A percentile compares a stretch with the other conserved stretches of the same genome.
These are phyloP conservation scores for Diorhabda sublineata DNA, from an alignment of 1,140 invertebrate genomes.

Conservation along the genomic window DNA sequence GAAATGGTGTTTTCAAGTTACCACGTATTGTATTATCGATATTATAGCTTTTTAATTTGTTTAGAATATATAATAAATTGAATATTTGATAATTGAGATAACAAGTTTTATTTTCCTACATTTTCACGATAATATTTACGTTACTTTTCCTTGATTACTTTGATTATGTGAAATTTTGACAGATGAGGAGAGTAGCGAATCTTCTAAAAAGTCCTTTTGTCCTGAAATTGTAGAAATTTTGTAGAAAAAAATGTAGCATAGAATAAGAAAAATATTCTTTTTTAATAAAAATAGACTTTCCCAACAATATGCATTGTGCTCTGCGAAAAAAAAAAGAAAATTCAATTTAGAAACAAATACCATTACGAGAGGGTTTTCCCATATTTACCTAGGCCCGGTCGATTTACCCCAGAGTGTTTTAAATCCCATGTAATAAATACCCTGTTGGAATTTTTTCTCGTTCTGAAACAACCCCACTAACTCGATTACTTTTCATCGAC, in stretches of 20 bases:
- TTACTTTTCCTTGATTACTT: too few relatives aligned
- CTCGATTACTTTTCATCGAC: constrained; percentile 26
- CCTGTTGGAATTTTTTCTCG: constrained; percentile 7
- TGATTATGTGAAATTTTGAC: too few relatives aligned
- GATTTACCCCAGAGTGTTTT: constrained; percentile 24
- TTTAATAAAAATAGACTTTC: too few relatives aligned
- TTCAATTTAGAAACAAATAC: background rate
- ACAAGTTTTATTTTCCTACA: too few relatives aligned
- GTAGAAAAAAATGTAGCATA: too few relatives aligned
- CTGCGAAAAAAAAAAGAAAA: background rate
- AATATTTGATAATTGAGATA: too few relatives aligned
- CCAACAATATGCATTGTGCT: too few relatives aligned
- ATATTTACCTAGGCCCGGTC: constrained; percentile 23
- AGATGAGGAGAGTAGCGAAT: too few relatives aligned
- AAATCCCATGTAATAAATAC: constrained; percentile 28
- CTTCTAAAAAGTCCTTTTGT: too few relatives aligned
- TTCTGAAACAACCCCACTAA: constrained; percentile 18
- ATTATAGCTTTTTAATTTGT: background rate
- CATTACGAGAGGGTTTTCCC: background rate
- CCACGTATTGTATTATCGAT: background rate
- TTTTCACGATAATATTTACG: too few relatives aligned
- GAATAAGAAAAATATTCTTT: too few relatives aligned
- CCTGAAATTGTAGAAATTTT: too few relatives aligned
- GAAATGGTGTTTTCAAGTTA: background rate
- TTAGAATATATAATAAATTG: background rate